Conservation (phyloP, 92 coral and sea anemone genomes). For the Palythoa grandiflora region DNA sequence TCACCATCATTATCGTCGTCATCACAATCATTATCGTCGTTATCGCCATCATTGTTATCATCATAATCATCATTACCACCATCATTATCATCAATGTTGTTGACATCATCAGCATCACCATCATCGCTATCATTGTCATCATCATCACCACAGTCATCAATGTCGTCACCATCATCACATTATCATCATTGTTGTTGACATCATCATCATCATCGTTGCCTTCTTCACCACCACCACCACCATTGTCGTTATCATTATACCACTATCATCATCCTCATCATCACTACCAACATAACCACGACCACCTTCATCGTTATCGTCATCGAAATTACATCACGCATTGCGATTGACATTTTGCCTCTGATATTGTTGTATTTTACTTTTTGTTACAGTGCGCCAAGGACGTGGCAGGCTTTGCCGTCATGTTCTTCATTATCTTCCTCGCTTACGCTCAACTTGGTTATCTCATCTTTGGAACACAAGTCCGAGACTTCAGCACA, state of each 20-base stretch:
- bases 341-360: background rate
- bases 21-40: background rate
- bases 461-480: constrained; percentile 97
- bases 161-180: background rate
- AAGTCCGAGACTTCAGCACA: constrained; percentile 99
- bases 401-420: constrained; percentile 99
- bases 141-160: background rate
- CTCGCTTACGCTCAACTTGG: constrained; percentile 99
- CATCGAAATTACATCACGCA: background rate
- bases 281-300: background rate
- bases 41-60: too few relatives aligned
- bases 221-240: background rate
- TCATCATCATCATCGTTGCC: background rate
- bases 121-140: background rate
- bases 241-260: background rate
- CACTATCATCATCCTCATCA: background rate
- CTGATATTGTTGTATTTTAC: background rate
- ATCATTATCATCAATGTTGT: background rate
- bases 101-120: background rate
- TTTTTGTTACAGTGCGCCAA: constrained; percentile 84
- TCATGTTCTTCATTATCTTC: constrained; percentile 99
- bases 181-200: background rate
- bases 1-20: background rate
- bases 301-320: background rate
- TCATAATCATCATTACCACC: background rate